Conservation (phyloP, 1,140 invertebrate species). For the Subanguina moxae region DNA sequence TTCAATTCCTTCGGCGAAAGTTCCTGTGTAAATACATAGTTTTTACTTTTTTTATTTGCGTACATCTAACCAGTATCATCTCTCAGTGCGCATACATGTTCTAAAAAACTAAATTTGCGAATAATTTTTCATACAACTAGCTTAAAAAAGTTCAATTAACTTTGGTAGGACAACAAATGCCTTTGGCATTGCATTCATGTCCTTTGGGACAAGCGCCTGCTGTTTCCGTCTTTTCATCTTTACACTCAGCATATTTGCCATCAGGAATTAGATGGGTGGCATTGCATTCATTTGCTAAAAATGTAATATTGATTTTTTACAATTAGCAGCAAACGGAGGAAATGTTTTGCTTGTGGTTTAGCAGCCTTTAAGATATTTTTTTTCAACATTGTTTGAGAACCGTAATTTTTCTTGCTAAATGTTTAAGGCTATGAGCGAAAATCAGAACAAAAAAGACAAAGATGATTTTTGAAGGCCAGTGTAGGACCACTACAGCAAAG, state of each 20-base stretch:
- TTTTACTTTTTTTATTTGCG: neutral
- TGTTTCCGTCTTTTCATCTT: neutral
- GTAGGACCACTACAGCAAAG: too few relatives aligned
- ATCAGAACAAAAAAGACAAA: too few relatives aligned
- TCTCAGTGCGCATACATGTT: constrained; percentile 40
- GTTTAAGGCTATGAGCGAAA: too few relatives aligned
- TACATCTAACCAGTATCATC: constrained; percentile 33
- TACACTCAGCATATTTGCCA: constrained; percentile 42
- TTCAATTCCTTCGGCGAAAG: constrained; percentile 45
- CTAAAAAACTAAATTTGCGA: constrained; percentile 21
- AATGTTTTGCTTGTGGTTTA: too few relatives aligned
- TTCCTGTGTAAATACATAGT: neutral
- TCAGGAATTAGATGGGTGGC: constrained; percentile 40
- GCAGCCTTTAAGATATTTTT: neutral
- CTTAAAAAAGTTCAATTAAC: constrained; percentile 1
- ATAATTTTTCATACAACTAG: neutral
- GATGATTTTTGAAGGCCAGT: too few relatives aligned
- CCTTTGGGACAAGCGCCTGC: constrained; percentile 40
- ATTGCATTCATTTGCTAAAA: constrained; percentile 41
- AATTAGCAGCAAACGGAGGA: too few relatives aligned
- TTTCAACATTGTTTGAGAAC: neutral
- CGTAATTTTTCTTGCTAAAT: too few relatives aligned
- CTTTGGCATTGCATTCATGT: constrained; percentile 31
- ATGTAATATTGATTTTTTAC: too few relatives aligned
- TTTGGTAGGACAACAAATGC: constrained; percentile 47